Percentiles rank a stretch among this genome's conserved stretches.
Conservation (phyloP, 2,797 vertebrate species). For the Poeciliopsis presidionis region DNA sequence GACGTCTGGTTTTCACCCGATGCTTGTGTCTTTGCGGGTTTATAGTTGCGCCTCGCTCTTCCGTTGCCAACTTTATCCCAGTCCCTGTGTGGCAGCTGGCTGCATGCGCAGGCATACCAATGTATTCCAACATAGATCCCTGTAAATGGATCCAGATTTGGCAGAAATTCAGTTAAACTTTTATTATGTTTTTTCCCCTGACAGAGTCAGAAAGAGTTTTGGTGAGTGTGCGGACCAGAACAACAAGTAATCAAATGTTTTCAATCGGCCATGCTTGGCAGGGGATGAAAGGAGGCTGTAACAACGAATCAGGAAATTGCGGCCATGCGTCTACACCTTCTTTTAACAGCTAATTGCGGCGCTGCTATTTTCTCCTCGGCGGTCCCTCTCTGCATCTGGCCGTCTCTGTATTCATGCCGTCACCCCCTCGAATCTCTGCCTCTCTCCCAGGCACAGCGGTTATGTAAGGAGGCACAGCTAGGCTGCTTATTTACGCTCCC, state of each 20-base stretch:
- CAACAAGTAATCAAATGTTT: constrained; percentile 6
- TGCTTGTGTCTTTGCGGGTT: neutral
- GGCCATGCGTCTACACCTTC: constrained; percentile 1
- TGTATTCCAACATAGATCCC: neutral
- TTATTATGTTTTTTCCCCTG: too few relatives aligned
- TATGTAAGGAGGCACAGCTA: constrained; percentile 64
- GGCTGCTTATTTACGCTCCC: constrained; percentile 64
- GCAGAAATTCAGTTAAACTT: neutral
- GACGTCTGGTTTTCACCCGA: neutral
- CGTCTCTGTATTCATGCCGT: constrained; percentile 20
- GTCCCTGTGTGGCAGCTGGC: neutral
- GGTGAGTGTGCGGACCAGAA: neutral
- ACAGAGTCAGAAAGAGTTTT: neutral
- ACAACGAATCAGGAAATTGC: neutral
- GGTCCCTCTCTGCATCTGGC: constrained; percentile 1
- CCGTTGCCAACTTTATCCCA: neutral
- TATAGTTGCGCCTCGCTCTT: neutral
- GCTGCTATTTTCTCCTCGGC: neutral
- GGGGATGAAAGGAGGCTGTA: neutral
- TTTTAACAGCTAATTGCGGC: neutral
- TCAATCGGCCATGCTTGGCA: neutral
- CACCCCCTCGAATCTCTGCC: constrained; percentile 27
- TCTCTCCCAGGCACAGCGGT: constrained; percentile 40
- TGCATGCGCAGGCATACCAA: neutral
- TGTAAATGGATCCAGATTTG: neutral